Percentiles rank a stretch among this genome's conserved stretches.
Conservation (phyloP, 64 coral and sea anemone genomes). For the Montipora sp. region DNA sequence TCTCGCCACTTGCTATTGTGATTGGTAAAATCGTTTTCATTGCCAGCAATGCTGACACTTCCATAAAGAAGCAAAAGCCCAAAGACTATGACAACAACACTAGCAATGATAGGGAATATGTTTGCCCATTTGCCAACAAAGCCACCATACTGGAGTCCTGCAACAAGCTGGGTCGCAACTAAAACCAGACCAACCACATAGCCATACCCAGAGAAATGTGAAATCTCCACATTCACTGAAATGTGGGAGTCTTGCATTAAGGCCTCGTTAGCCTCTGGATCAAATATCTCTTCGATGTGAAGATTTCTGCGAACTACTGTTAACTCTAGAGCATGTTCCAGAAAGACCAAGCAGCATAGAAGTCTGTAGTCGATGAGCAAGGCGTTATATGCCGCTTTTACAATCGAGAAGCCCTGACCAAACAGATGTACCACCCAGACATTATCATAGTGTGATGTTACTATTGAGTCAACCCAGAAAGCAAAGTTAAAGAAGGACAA, state of each 20-base stretch:
- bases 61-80: slow-evolving; percentile 56
- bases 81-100: slow-evolving; percentile 58
- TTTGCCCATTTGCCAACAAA: slow-evolving; percentile 86
- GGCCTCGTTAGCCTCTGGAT: not conserved
- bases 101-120: slow-evolving; percentile 79
- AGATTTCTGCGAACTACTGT: slow-evolving; percentile 39
- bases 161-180: slow-evolving; percentile 60
- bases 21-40: not conserved
- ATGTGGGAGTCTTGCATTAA: not conserved
- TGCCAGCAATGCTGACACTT: not conserved
- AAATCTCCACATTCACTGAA: slow-evolving; percentile 48
- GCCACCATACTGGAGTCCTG: slow-evolving; percentile 74
- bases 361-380: slow-evolving; percentile 82
- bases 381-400: slow-evolving; percentile 84
- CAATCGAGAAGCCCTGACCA: slow-evolving; percentile 82
- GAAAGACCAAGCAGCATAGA: slow-evolving; percentile 75
- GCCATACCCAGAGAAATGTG: slow-evolving; percentile 74
- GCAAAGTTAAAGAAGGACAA: slow-evolving; percentile 88
- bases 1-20: slow-evolving; percentile 68
- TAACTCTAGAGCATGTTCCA: slow-evolving; percentile 86
- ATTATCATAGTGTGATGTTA: slow-evolving; percentile 69
- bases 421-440: slow-evolving; percentile 54
- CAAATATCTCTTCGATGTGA: not conserved
- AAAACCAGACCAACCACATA: slow-evolving; percentile 71
- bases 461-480: slow-evolving; percentile 83